Percentiles rank a stretch among this genome's conserved stretches.
Conservation (phyloP, 2,797 vertebrate species). For the Cossypha caffra region DNA sequence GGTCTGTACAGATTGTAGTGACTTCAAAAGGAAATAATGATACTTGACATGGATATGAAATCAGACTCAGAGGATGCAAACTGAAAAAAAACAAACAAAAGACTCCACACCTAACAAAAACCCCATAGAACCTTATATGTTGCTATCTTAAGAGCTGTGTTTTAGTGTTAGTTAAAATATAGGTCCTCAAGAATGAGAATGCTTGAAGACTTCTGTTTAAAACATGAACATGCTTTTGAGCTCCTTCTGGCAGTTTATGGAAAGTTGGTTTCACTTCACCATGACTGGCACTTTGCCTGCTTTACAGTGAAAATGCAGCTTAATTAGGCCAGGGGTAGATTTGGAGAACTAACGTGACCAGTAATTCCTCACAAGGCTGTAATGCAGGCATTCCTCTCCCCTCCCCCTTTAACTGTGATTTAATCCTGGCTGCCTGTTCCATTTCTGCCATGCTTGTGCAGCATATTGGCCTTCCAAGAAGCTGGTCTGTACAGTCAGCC, state of each 20-base stretch:
- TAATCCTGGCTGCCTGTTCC: constrained; percentile 16
- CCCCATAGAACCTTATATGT: rapidly evolving
- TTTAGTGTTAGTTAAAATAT: neutral
- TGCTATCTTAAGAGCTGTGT: neutral
- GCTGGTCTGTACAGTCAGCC: neutral
- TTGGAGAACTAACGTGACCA: neutral
- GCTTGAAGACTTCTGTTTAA: neutral
- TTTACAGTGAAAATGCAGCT: constrained; percentile 10
- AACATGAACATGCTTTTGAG: neutral
- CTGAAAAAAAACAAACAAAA: neutral
- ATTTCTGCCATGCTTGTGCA: neutral
- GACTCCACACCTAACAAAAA: too few relatives aligned
- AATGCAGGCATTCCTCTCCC: neutral
- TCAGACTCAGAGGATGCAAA: neutral
- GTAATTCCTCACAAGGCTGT: neutral
- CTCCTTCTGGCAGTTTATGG: neutral
- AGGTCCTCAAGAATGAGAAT: neutral
- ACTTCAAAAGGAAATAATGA: neutral
- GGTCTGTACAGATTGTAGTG: neutral
- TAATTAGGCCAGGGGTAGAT: neutral
- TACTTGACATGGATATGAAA: neutral
- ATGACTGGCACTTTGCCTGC: neutral
- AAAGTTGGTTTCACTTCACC: neutral
- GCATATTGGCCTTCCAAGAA: constrained; percentile 43
- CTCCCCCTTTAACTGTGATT: neutral